Evolutionary conservation across 1,140 invertebrate species (phyloP).

Genomic region (Macrosteles quadrilineatus): DNA sequence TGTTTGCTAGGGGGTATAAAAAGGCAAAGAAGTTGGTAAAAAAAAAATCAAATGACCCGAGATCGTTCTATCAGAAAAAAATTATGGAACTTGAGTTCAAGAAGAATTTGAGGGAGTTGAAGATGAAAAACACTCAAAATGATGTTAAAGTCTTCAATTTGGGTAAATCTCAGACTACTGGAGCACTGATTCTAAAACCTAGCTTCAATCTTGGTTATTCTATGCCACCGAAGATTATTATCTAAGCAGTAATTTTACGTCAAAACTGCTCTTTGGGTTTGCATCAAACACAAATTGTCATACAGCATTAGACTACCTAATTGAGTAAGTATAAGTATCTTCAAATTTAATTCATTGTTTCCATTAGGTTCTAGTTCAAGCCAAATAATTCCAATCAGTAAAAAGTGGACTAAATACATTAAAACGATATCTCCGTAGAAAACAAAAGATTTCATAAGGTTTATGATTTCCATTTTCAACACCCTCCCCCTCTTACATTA

Average conservation of each 20-base stretch:
- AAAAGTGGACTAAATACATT: no score
- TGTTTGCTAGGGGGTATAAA: constrained; percentile 31
- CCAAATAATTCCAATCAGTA: no score
- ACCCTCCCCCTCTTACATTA: no score
- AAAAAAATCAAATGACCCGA: constrained; percentile 24
- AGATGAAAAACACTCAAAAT: constrained; percentile 21
- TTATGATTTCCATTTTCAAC: no score
- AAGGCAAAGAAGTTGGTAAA: neutral
- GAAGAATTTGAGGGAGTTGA: constrained; percentile 14
- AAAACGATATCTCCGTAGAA: no score
- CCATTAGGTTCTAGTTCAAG: no score
- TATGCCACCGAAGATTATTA: neutral
- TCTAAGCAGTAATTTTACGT: neutral
- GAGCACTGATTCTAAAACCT: constrained; percentile 30
- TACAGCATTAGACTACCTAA: neutral
- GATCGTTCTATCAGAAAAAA: constrained; percentile 37
- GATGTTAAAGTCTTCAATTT: constrained; percentile 28
- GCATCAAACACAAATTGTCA: neutral
- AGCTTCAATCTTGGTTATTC: neutral
- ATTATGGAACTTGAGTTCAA: constrained; percentile 30
- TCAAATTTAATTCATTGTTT: no score
- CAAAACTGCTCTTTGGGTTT: neutral
- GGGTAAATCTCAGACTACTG: constrained; percentile 21
- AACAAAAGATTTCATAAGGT: no score
- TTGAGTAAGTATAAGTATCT: neutral